Conservation (phyloP, 2,113 vertebrate species). For the Protobothrops flavoviridis region DNA sequence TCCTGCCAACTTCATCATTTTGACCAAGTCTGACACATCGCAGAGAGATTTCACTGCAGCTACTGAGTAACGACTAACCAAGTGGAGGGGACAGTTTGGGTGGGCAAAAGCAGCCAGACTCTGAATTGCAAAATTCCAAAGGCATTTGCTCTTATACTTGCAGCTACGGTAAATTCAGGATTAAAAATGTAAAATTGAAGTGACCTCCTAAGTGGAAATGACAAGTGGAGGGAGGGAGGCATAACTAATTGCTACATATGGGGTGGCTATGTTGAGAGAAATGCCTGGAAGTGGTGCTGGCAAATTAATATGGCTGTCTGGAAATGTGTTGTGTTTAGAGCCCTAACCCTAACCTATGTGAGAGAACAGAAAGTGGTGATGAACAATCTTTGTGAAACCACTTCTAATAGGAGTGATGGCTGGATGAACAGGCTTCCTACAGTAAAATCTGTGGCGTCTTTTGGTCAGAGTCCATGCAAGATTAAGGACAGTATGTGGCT, state of each 20-base stretch:
- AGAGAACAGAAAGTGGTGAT: neutral
- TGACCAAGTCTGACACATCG: neutral
- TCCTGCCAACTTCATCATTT: neutral
- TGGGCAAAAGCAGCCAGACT: neutral
- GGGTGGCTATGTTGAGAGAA: neutral
- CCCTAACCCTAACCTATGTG: neutral
- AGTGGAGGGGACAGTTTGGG: neutral
- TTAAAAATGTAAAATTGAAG: neutral
- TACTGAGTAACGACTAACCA: neutral
- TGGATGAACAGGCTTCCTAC: neutral
- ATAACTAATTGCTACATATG: neutral
- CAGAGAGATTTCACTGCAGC: neutral
- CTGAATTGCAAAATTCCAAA: neutral
- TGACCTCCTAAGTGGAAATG: neutral
- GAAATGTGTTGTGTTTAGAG: conserved; percentile 25
- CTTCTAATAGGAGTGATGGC: neutral
- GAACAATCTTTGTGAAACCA: neutral
- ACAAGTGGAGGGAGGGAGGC: neutral
- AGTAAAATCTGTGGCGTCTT: neutral
- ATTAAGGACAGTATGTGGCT: no score
- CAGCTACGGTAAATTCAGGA: neutral
- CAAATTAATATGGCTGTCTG: neutral
- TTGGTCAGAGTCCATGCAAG: neutral
- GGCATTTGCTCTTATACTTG: neutral
- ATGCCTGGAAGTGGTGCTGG: neutral